phyloP scores from a whole-genome alignment of 2,113 vertebrate species.

The Pseudois nayaur region DNA sequence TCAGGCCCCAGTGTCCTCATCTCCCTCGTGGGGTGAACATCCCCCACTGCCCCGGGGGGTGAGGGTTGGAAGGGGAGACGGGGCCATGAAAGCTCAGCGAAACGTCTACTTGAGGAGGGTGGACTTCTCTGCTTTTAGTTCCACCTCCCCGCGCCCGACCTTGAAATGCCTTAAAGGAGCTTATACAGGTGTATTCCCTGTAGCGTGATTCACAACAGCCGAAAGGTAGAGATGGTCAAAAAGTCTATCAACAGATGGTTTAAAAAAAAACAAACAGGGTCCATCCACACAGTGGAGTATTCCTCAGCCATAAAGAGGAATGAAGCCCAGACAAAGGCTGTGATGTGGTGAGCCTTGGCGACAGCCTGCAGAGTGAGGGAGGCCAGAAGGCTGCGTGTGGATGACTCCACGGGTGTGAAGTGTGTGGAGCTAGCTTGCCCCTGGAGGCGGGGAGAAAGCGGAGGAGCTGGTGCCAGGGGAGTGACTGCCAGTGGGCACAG shows the following conservation, averaged over 20 bases:
- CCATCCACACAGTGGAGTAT: accelerated
- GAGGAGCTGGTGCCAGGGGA: accelerated
- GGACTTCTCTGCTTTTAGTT: background rate
- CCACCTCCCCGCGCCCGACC: accelerated
- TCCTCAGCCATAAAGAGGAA: background rate
- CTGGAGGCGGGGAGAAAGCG: background rate
- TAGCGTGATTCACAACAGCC: accelerated
- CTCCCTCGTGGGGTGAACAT: accelerated
- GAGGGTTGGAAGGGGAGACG: background rate
- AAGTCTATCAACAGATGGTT: accelerated
- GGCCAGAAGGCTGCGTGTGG: background rate
- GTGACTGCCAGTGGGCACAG: background rate
- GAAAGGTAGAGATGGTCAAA: background rate
- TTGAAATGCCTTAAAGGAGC: background rate
- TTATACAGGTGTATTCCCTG: accelerated
- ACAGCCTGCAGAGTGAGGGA: accelerated
- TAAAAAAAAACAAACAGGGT: background rate
- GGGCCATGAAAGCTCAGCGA: background rate
- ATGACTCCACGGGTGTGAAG: accelerated
- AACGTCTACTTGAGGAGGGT: accelerated
- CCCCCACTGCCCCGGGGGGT: background rate
- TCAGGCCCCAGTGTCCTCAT: background rate
- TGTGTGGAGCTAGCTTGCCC: background rate
- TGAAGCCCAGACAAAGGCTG: accelerated
- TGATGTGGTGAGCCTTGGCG: too few relatives aligned